A percentile compares a stretch with the other conserved stretches of the same genome.
phyloP scores from a whole-genome alignment of 92 coral and sea anemone species.

The Chrysogorgia sp. region DNA sequence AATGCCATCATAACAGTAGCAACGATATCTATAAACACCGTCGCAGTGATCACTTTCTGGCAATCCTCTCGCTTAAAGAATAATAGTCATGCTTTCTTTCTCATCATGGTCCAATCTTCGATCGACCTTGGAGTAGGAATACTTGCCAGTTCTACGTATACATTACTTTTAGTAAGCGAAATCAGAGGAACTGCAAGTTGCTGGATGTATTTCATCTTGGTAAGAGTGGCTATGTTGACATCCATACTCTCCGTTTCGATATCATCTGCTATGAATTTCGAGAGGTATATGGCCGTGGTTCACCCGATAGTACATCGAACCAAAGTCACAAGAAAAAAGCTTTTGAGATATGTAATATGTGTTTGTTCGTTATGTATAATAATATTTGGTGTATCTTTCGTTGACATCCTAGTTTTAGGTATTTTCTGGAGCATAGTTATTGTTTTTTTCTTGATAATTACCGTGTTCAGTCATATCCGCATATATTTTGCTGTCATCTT shows the following conservation, averaged over 20 bases:
- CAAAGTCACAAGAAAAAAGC: background rate
- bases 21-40: background rate
- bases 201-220: background rate
- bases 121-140: background rate
- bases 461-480: background rate
- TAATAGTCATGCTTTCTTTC: background rate
- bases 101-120: constrained; percentile 1
- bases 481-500: background rate
- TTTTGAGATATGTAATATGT: background rate
- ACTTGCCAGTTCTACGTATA: background rate
- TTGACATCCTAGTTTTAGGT: background rate
- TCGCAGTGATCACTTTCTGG: background rate
- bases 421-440: background rate
- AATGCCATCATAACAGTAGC: background rate
- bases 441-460: background rate
- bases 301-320: constrained; percentile 9
- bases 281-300: constrained; percentile 10
- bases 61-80: background rate
- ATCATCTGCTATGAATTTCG: constrained; percentile 2
- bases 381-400: background rate
- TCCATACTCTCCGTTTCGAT: background rate
- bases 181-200: background rate
- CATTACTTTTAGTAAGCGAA: background rate
- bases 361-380: background rate
- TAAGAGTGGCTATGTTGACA: background rate